Conservation (phyloP, 2,113 vertebrate genomes). For the Neotragus pygmaeus region DNA sequence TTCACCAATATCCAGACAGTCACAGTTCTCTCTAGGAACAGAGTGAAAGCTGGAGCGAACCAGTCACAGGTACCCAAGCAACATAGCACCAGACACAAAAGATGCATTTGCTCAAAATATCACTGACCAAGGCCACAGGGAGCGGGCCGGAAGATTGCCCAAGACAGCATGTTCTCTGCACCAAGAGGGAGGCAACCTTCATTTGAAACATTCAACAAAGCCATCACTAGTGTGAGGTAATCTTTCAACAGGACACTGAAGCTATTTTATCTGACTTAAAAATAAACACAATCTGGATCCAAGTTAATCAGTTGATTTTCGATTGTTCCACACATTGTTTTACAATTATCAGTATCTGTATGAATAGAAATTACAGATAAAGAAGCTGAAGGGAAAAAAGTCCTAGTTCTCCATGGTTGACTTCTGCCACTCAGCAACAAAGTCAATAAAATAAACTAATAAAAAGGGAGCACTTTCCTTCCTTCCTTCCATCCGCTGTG, state of each 20-base stretch:
- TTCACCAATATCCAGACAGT: background rate
- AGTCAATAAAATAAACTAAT: background rate
- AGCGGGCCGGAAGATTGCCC: background rate
- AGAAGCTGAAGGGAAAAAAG: background rate
- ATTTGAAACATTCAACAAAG: slow-evolving; percentile 14
- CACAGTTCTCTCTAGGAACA: slow-evolving; percentile 35
- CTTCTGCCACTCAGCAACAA: background rate
- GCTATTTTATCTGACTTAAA: slow-evolving; percentile 9
- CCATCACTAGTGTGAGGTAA: background rate
- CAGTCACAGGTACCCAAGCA: slow-evolving; percentile 27
- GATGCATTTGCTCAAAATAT: slow-evolving; percentile 5
- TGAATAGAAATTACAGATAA: background rate
- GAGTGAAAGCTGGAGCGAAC: background rate
- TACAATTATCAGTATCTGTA: background rate
- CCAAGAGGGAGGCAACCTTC: background rate
- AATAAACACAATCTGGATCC: background rate
- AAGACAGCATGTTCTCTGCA: background rate
- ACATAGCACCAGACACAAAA: background rate
- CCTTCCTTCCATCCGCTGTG: background rate
- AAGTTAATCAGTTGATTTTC: background rate
- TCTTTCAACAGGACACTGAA: background rate
- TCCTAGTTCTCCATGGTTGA: background rate
- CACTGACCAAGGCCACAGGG: background rate
- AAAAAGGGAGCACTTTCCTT: background rate
- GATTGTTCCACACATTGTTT: background rate